phyloP scores from a whole-genome alignment of 1,140 invertebrate species.

The Adoxophyes honmai region DNA sequence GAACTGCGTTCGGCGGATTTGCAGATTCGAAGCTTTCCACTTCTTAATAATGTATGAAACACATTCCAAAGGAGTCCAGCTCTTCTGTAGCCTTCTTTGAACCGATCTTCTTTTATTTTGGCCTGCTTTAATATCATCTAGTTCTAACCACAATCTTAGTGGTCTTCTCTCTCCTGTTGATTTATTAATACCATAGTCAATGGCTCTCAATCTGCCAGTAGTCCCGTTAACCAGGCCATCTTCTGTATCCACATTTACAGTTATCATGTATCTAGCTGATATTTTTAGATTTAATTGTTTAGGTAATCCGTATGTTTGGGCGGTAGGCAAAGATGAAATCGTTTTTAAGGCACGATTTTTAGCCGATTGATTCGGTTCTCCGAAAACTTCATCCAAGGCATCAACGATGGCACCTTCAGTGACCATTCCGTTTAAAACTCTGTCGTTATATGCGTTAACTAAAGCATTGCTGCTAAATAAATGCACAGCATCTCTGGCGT shows the following conservation, averaged over 20 bases:
- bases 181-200: background rate
- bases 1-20: no score
- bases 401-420: background rate
- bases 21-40: background rate
- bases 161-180: background rate
- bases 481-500: background rate
- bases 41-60: background rate
- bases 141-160: background rate
- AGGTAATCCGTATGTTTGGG: conserved; percentile 2
- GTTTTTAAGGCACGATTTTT: background rate
- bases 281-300: background rate
- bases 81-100: no score
- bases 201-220: background rate
- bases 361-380: background rate
- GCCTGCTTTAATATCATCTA: background rate
- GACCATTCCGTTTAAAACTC: background rate
- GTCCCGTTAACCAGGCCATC: conserved; percentile 2
- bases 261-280: background rate
- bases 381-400: background rate
- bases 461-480: background rate
- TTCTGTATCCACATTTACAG: conserved; percentile 3
- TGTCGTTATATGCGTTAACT: background rate
- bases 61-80: background rate
- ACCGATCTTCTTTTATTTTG: background rate
- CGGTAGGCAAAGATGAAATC: background rate